Evolutionary conservation across 2,888 invertebrate genomes (phyloP), one percentile per base, ranked within the genome.

Genomic region (Oscheius sp.): DNA sequence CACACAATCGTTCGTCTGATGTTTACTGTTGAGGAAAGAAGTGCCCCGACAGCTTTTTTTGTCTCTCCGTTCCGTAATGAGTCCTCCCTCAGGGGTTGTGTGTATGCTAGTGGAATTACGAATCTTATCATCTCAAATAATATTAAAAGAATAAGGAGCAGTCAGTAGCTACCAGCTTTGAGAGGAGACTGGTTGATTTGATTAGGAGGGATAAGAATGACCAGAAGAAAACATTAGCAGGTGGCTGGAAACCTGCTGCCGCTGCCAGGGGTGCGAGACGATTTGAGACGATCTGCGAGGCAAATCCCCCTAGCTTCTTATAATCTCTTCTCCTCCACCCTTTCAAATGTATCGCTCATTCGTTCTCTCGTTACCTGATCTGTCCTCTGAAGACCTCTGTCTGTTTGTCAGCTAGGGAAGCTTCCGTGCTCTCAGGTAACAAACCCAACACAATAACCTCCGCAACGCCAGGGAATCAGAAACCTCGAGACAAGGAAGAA

Each of bases 391-490:
- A n/a, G n/a, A n/a, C 61, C 61, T 42, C 20, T 34, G 15, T 34
- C 55, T 55, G 55, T 55, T 55, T 55, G 55, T 33, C 34, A 20
- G 55, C 42, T 15, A 17, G 20, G 17, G n/a, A 17, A 25, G 31
- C 27, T 45, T 61, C 61, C 45, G 27, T 45, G n/a, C 45, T 61
- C 61, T 61, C 61, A 61, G 61, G 61, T 61, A 42, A 31, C 61
- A 2, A 10, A 20, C 10, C 61, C 37, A 6, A 33, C 37, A 15
- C 23, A n/a, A n/a, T n/a, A n/a, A n/a, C 57, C 37, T 17, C 23
- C 12, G 23, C 15, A 57, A 58, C 31, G 53, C 31, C 53, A 31
- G 31, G 8, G 53, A 58, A 39, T 23, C 20, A n/a, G 23, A 37
- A 37, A 53, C 20, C 31, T 15, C 5, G 23, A 20, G 23, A 57